Conservation (phyloP, 2,113 vertebrate genomes). For the Epinephelus moara region DNA sequence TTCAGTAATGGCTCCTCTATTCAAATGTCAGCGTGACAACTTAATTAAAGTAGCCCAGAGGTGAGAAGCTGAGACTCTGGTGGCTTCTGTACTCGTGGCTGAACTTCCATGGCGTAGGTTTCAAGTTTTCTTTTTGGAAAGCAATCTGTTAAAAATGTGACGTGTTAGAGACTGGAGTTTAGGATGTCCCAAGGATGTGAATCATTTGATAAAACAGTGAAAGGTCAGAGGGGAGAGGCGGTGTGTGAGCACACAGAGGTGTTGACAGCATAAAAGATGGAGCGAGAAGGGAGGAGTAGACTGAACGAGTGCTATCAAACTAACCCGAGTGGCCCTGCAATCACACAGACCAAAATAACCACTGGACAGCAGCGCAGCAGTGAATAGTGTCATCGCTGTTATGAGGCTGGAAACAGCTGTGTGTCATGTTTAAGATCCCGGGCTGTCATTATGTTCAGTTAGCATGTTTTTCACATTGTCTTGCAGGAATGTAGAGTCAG, state of each 20-base stretch:
- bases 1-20: conserved; percentile 20
- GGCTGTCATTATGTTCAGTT: conserved; percentile 6
- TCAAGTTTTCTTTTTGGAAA: conserved; percentile 13
- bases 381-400: neutral
- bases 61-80: conserved; percentile 50
- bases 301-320: conserved; percentile 46
- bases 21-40: conserved; percentile 55
- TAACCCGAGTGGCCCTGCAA: conserved; percentile 53
- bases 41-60: conserved; percentile 47
- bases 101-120: neutral
- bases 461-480: neutral
- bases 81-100: neutral
- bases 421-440: neutral
- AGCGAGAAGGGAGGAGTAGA: conserved; percentile 17
- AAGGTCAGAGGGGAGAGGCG: conserved; percentile 56
- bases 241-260: conserved; percentile 14
- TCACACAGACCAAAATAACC: conserved; percentile 74
- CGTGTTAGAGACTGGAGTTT: neutral
- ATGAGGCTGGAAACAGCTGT: conserved; percentile 7
- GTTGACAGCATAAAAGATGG: conserved; percentile 64
- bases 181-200: conserved; percentile 18
- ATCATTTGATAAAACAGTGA: conserved; percentile 38
- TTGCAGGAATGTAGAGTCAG: conserved; percentile 5
- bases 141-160: neutral
- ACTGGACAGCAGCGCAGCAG: conserved; percentile 14